Conservation (phyloP, 1,140 invertebrate genomes). For the Sweltsa coloradensis region DNA sequence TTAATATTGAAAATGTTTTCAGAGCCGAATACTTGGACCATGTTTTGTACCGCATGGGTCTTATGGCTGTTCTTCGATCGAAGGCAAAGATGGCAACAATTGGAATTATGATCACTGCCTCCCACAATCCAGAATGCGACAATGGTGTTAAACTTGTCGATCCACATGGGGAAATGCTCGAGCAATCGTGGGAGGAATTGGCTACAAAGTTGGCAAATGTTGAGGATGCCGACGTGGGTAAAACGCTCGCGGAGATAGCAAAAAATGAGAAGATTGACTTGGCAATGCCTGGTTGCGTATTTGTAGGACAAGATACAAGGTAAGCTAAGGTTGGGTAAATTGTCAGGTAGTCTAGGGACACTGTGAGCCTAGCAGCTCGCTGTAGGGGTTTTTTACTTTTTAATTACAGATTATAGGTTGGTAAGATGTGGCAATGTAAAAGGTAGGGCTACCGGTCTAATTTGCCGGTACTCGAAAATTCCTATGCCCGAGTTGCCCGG, state of each 20-base stretch:
- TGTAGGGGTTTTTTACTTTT: too few species aligned
- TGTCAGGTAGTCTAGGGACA: too few species aligned
- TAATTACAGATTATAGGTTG: too few species aligned
- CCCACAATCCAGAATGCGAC: conserved; percentile 91
- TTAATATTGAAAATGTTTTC: conserved; percentile 28
- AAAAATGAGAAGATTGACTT: conserved; percentile 52
- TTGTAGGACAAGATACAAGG: conserved; percentile 64
- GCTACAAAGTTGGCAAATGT: conserved; percentile 78
- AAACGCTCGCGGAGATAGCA: conserved; percentile 42
- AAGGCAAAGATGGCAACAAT: conserved; percentile 57
- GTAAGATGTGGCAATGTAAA: too few species aligned
- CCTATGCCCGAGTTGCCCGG: too few species aligned
- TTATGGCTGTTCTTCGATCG: conserved; percentile 80
- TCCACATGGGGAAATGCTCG: conserved; percentile 91
- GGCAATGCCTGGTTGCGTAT: conserved; percentile 44
- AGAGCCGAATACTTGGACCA: conserved; percentile 73
- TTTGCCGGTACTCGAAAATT: too few species aligned
- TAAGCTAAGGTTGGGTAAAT: too few species aligned
- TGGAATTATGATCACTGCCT: conserved; percentile 98
- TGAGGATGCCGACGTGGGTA: conserved; percentile 47
- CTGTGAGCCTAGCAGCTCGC: too few species aligned
- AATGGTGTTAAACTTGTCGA: conserved; percentile 97
- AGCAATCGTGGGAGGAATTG: conserved; percentile 76
- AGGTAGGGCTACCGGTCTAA: too few species aligned
- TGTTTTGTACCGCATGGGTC: conserved; percentile 85